Percentiles rank a stretch among this genome's conserved stretches.
Evolutionary conservation across 2,797 vertebrate species (phyloP).

Genomic region (Paedocypris micromegethes): DNA sequence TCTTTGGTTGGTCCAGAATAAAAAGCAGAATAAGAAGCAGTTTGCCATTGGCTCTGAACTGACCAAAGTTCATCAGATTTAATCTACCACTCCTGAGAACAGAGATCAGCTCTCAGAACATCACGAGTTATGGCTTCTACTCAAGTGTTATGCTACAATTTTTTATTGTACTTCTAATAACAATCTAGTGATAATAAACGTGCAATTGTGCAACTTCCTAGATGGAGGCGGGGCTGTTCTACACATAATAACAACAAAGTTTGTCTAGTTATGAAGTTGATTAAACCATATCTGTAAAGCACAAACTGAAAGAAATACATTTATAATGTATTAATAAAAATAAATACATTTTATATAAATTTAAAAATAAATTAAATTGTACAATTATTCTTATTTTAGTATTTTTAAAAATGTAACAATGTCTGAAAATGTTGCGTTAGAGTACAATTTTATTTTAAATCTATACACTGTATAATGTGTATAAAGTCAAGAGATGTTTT

Average conservation of each 20-base stretch:
- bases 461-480: no score
- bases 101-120: slow-evolving; percentile 9
- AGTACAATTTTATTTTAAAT: no score
- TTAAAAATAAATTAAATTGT: no score
- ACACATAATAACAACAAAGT: neutral
- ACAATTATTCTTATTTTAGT: no score
- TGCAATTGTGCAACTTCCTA: neutral
- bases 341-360: no score
- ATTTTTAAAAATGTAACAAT: neutral
- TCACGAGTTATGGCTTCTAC: neutral
- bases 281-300: neutral
- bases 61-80: slow-evolving; percentile 18
- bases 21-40: no score
- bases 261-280: neutral
- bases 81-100: slow-evolving; percentile 18
- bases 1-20: no score
- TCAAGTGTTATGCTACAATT: neutral
- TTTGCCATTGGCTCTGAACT: neutral
- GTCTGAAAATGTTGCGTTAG: no score
- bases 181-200: neutral
- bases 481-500: no score
- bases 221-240: neutral
- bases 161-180: slow-evolving; percentile 5
- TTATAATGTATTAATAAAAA: no score
- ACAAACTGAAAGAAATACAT: neutral